Percentiles rank a stretch among this genome's conserved stretches.
phyloP scores from a whole-genome alignment of 2,113 vertebrate species.

The Poecilia latipinna region DNA sequence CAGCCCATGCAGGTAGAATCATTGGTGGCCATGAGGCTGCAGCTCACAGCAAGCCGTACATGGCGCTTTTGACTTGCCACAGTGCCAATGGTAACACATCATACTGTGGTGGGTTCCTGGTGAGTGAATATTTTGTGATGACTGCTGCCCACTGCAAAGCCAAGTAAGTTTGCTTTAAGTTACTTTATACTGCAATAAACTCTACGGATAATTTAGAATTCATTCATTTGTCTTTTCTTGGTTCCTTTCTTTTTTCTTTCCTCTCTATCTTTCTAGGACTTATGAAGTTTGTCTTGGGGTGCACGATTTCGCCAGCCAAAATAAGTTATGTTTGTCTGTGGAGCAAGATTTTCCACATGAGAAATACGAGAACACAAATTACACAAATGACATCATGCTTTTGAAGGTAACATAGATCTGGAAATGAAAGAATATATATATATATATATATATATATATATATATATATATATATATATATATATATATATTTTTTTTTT shows the following conservation, averaged over 20 bases:
- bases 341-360: background rate
- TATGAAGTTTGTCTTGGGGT: slow-evolving; percentile 34
- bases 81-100: fast-evolving
- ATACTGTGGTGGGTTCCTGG: slow-evolving; percentile 66
- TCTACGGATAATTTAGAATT: background rate
- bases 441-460: no score
- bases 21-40: slow-evolving; percentile 32
- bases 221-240: background rate
- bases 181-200: background rate
- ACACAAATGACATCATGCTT: slow-evolving; percentile 65
- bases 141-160: slow-evolving; percentile 70
- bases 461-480: no score
- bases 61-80: slow-evolving; percentile 23
- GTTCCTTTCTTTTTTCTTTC: background rate
- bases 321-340: fast-evolving
- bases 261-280: background rate
- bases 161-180: slow-evolving; percentile 37
- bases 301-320: fast-evolving
- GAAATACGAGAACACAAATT: fast-evolving
- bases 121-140: slow-evolving; percentile 69
- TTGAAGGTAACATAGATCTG: slow-evolving; percentile 62
- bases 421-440: background rate
- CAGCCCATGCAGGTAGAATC: slow-evolving; percentile 40
- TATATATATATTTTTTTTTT: no score
- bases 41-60: slow-evolving; percentile 66